Evolutionary conservation across 2,797 vertebrate genomes (phyloP), one percentile per base, ranked within the genome.

Genomic region (Etheostoma perlongum): DNA sequence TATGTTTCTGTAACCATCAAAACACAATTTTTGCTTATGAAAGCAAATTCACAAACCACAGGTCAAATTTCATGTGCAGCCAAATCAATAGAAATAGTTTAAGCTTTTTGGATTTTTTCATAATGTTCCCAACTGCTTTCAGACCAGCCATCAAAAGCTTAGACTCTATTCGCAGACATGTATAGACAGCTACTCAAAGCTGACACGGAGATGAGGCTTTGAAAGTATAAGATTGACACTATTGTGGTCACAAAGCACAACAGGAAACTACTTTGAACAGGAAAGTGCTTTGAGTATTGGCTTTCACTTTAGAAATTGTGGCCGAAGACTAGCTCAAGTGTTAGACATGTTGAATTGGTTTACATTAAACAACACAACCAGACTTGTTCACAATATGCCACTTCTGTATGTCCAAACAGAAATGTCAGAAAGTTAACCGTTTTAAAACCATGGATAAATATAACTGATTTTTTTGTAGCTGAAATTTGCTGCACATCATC

Each of bases 251-350:
- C 94, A 94, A 85, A 86, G 92, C 94, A 92, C 94, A 94, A 94
- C 95, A 94, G 94, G 94, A 93, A 90, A 85, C 84, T 83, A 93
- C 93, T 95, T 94, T 95, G 92, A 95, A 93, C 92, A 84, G 87
- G 73, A 88, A 89, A 93, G 79, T 82, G 92, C 91, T 94, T 92
- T 88, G 85, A 90, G 93, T 94, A 93, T 95, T 85, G 84, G 79
- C 92, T 94, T 94, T 95, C 91, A 87, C 89, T 84, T 88, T 83
- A 76, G 78, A 90, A 93, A 91, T 78, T 74, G 76, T 91, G 91
- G 82, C 86, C 85, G 44, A 83, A 90, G 89, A 93, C 82, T 54
- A 87, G 81, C 79, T 73, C 15, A 61, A 81, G 83, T 77, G 85
- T 89, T 65, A 89, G 75, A 93, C 82, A 30, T 85, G 85, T 87